Conservation (phyloP, 2,797 vertebrate genomes). For the Percopsis omiscomaycus region DNA sequence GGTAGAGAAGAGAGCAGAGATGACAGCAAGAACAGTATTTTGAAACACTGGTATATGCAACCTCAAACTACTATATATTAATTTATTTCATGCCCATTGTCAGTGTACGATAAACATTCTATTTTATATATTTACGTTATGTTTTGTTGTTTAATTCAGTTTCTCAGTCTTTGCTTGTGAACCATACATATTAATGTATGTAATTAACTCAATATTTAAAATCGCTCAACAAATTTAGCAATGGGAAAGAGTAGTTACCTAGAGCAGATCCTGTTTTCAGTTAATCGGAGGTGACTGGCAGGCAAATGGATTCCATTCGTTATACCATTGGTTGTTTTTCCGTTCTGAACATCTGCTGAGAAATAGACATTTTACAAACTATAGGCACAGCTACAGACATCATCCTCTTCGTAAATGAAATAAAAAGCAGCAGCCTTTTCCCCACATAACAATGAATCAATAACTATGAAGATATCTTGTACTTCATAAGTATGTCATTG, state of each 20-base stretch:
- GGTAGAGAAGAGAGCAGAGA: background rate
- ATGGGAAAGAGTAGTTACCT: slow-evolving; percentile 74
- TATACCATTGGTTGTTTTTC: slow-evolving; percentile 90
- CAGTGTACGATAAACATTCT: no score
- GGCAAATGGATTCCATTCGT: slow-evolving; percentile 91
- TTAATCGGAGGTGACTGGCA: slow-evolving; percentile 84
- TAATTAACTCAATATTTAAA: no score
- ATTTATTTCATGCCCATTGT: no score
- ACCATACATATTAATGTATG: no score
- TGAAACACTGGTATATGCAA: background rate
- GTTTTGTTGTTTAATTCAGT: no score
- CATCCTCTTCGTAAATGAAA: background rate
- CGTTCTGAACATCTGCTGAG: slow-evolving; percentile 88
- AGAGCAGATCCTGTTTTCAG: slow-evolving; percentile 72
- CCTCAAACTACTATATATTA: background rate
- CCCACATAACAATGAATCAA: no score
- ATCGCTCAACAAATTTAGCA: background rate
- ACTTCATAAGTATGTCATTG: no score
- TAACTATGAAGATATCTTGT: no score
- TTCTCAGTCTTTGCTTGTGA: no score
- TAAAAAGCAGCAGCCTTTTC: no score
- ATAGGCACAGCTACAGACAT: background rate
- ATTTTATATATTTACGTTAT: no score
- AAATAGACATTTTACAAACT: slow-evolving; percentile 25
- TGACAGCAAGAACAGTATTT: background rate